Conservation (phyloP, 2,888 invertebrate genomes). For the Dicyrtoma fusca region DNA sequence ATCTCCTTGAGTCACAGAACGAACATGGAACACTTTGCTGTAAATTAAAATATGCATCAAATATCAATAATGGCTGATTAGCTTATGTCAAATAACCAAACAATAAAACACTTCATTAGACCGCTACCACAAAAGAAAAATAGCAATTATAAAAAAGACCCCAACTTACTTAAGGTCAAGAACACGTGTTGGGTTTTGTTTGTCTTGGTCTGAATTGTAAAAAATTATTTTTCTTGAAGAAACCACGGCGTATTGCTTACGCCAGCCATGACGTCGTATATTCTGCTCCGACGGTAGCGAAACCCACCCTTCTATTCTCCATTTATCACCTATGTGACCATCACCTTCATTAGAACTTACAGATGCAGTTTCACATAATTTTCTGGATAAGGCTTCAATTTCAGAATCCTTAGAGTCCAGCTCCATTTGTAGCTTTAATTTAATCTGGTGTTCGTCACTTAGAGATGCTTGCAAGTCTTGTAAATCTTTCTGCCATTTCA, state of each 20-base stretch:
- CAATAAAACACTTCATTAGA: too few relatives aligned
- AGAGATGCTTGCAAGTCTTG: constrained; percentile 85
- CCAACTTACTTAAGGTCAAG: constrained; percentile 86
- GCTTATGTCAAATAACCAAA: too few relatives aligned
- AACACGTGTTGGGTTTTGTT: constrained; percentile 91
- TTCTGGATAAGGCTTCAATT: constrained; percentile 75
- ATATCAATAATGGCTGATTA: too few relatives aligned
- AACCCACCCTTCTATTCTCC: constrained; percentile 95
- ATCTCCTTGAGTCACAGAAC: constrained; percentile 98
- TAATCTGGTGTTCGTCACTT: constrained; percentile 76
- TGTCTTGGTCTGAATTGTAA: constrained; percentile 92
- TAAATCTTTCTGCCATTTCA: constrained; percentile 80
- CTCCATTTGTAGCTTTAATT: constrained; percentile 88
- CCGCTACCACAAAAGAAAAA: too few relatives aligned
- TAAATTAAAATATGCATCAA: constrained; percentile 56
- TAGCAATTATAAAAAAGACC: too few relatives aligned
- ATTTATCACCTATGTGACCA: constrained; percentile 59
- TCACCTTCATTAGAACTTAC: constrained; percentile 56
- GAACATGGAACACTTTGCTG: constrained; percentile 98
- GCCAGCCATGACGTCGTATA: constrained; percentile 94
- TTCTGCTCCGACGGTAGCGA: constrained; percentile 95
- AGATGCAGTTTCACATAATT: constrained; percentile 53
- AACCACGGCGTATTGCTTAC: constrained; percentile 94
- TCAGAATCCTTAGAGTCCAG: constrained; percentile 95
- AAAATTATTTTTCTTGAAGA: constrained; percentile 96